Evolutionary conservation across 2,888 invertebrate species (phyloP).

Genomic region (Flexamia atlantica): DNA sequence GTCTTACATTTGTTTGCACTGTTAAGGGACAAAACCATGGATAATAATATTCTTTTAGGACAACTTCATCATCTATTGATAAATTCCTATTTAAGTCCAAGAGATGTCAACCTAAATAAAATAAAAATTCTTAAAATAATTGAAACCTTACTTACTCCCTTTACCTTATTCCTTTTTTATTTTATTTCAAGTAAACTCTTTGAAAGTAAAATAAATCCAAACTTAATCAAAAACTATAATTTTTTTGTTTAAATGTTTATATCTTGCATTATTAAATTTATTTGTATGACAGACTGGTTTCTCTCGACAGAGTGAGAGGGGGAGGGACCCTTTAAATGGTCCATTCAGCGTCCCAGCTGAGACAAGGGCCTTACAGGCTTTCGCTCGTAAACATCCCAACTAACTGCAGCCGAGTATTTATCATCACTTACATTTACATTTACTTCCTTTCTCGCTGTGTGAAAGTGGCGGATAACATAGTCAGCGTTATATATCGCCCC

Average conservation of each 20-base stretch:
- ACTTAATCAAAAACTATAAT: too few species aligned
- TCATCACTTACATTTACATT: conserved; percentile 35
- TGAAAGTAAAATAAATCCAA: too few species aligned
- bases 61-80: too few species aligned
- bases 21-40: too few species aligned
- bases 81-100: too few species aligned
- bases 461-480: neutral
- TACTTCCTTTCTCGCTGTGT: neutral
- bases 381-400: neutral
- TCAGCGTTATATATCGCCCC: neutral
- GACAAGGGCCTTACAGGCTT: conserved; percentile 2
- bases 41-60: too few species aligned
- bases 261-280: neutral
- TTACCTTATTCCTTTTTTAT: too few species aligned
- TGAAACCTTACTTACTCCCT: too few species aligned
- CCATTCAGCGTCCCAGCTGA: conserved; percentile 31
- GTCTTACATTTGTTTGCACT: too few species aligned
- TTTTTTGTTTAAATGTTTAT: neutral
- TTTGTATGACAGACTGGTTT: conserved; percentile 7
- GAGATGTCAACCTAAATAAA: too few species aligned
- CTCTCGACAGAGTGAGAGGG: neutral
- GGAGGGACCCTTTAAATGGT: conserved; percentile 20
- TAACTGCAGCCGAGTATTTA: conserved; percentile 30
- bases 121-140: too few species aligned
- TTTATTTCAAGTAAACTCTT: too few species aligned